These are phyloP conservation scores for Calameuta idolon DNA, from an alignment of 2,888 invertebrate genomes.

Conservation along the genomic window DNA sequence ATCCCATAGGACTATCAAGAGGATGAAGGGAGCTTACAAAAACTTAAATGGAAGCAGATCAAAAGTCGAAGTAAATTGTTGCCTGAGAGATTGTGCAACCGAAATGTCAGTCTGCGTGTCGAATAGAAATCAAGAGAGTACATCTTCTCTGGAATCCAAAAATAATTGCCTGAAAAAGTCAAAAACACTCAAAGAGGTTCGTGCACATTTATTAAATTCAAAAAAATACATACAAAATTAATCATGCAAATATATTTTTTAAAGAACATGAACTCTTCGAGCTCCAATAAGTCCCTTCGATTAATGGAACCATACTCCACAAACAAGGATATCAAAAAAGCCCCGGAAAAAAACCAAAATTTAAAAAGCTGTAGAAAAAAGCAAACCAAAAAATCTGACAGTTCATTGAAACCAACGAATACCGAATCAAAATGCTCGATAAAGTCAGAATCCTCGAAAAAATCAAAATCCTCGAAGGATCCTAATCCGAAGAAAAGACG, in stretches of 20 bases:
- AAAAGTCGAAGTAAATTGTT: slow-evolving; percentile 11
- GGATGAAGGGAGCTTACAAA: slow-evolving; percentile 3
- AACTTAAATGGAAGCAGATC: slow-evolving; percentile 11
- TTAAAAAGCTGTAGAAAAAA: neutral
- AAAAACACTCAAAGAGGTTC: neutral
- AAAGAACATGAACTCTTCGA: neutral
- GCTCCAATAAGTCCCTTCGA: neutral
- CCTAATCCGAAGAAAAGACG: neutral
- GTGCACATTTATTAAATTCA: neutral
- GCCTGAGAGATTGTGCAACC: slow-evolving; percentile 21
- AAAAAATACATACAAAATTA: neutral
- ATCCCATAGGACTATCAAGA: neutral
- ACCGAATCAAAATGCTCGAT: neutral
- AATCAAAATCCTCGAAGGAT: neutral
- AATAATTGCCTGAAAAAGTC: neutral
- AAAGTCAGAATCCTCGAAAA: too few relatives aligned
- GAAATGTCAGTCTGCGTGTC: slow-evolving; percentile 17
- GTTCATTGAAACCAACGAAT: neutral
- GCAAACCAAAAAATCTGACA: neutral
- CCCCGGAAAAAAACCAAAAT: neutral
- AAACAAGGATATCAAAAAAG: neutral
- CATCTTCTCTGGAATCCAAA: neutral
- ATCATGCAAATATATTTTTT: neutral
- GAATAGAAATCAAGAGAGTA: neutral
- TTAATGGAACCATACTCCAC: neutral